Percentiles rank a stretch among this genome's conserved stretches.
Evolutionary conservation across 2,888 invertebrate species (phyloP).

Genomic region (Anoncus sp.): DNA sequence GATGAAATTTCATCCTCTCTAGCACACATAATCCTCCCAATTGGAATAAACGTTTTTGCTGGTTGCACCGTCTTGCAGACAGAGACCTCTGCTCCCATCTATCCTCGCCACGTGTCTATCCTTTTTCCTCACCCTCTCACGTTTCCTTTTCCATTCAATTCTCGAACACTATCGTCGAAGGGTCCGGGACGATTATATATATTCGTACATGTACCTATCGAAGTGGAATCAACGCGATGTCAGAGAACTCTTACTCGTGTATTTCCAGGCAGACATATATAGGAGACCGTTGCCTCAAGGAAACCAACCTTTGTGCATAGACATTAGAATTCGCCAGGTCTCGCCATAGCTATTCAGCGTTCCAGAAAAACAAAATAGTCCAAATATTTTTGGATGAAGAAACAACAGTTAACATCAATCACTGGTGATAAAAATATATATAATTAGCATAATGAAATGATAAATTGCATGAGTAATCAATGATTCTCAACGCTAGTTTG

Average conservation of each 20-base stretch:
- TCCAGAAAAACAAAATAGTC: too few relatives aligned
- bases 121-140: slow-evolving; percentile 35
- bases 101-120: slow-evolving; percentile 55
- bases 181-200: slow-evolving; percentile 19
- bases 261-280: neutral
- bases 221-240: slow-evolving; percentile 1
- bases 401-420: too few relatives aligned
- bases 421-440: neutral
- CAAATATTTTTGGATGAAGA: too few relatives aligned
- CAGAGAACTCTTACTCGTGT: neutral
- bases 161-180: slow-evolving; percentile 21
- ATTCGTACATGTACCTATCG: slow-evolving; percentile 22
- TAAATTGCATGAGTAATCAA: neutral
- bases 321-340: neutral
- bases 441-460: neutral
- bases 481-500: neutral
- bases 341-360: too few relatives aligned
- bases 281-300: neutral
- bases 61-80: neutral
- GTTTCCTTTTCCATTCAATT: slow-evolving; percentile 24
- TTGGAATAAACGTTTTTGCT: neutral
- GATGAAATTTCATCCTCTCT: slow-evolving; percentile 39
- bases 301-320: neutral
- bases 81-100: slow-evolving; percentile 9
- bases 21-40: neutral